Evolutionary conservation across 2,888 invertebrate species (phyloP), one percentile per base, ranked within the genome.

Genomic region (Drosophila parthenogenetica): DNA sequence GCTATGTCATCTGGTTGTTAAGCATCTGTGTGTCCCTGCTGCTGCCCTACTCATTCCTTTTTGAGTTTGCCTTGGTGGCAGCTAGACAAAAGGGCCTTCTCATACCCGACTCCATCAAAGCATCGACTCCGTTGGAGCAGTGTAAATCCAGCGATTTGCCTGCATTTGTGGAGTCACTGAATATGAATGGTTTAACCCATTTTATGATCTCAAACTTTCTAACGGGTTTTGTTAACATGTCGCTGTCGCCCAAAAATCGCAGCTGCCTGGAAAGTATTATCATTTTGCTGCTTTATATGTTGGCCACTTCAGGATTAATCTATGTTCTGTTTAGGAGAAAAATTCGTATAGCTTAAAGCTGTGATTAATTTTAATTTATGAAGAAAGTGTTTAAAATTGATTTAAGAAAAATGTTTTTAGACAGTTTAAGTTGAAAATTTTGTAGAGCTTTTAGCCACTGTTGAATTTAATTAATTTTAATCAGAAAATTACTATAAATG

Each of bases 161-260:
- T 10, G 65, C 17, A 3, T 93, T 96, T 69, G 93, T 96, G 55
- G 94, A 95, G 77, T 94, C 95, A 16, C 93, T 98, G 29, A 97
- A 97, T 92, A 94, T 94, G 72, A 97, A 97, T 93, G 97, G 97
- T 1, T 92, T 98, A 32, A 90, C 94, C n/a, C 97, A 96, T 91
- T 99, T 99, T 91, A 92, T 99, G 57, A 74, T 96, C 13, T 95
- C 96, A 1, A 99, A 99, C 93, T 76, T 98, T 32, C 90, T 96
- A 14, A 99, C 98, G 0, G 98, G 98, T 10, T 88, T 94, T 3
- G 93, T 98, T 5, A 98, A 98, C 93, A 93, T 97, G 89, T 92
- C 93, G 11, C 92, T 96, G 13, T 93, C 93, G 70, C 96, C 98
- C 3, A 91, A 94, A 55, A 90, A 93, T 3, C 91, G 94, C 3